Percentiles rank a stretch among this genome's conserved stretches.
These are phyloP conservation scores for Xenopus petersii DNA, from an alignment of 2,797 vertebrate genomes.

Conservation along the genomic window DNA sequence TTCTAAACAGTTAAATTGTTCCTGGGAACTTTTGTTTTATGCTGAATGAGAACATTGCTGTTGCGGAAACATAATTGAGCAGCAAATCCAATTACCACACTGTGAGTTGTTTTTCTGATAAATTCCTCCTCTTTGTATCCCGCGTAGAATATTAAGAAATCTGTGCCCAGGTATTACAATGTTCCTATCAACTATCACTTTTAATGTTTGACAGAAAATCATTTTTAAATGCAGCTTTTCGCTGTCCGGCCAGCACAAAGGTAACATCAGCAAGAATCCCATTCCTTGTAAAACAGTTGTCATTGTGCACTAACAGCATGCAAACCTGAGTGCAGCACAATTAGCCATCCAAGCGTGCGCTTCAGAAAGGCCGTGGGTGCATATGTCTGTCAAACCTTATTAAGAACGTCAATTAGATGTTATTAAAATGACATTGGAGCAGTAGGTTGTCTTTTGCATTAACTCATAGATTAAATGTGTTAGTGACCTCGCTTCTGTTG, in stretches of 20 bases:
- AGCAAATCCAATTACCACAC: constrained; percentile 32
- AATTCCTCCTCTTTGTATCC: constrained; percentile 13
- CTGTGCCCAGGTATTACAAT: constrained; percentile 18
- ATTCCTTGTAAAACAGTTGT: constrained; percentile 55
- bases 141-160: constrained; percentile 31
- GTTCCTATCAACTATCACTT: constrained; percentile 58
- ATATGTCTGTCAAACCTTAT: constrained; percentile 60
- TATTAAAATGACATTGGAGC: constrained; percentile 28
- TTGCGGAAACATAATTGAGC: constrained; percentile 28
- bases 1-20: too few relatives aligned
- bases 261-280: constrained; percentile 54
- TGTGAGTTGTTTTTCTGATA: constrained; percentile 17
- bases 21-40: background rate
- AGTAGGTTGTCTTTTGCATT: constrained; percentile 23
- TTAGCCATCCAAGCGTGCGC: constrained; percentile 53
- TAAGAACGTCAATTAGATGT: constrained; percentile 51
- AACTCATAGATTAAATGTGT: background rate
- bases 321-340: constrained; percentile 56
- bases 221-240: constrained; percentile 58
- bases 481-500: background rate
- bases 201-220: constrained; percentile 70
- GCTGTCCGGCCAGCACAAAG: constrained; percentile 64
- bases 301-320: constrained; percentile 52
- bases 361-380: constrained; percentile 55
- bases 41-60: constrained; percentile 20